Base-by-base conservation (phyloP, 2,888 invertebrate genomes). In the Geotrupes spiniger region DNA sequence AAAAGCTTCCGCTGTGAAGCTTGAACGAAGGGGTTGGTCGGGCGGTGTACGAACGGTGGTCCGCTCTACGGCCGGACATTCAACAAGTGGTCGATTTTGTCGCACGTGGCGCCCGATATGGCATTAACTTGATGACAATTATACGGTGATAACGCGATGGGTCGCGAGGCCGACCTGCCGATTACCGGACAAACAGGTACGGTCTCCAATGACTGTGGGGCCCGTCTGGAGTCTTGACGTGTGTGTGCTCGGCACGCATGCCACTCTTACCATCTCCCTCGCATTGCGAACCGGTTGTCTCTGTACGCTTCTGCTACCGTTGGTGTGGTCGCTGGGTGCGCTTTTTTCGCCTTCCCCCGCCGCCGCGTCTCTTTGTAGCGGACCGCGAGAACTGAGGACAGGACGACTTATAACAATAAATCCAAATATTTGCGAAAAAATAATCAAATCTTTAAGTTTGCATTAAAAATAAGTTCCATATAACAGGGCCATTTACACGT, bases 31-130 rank as follows among this genome's bases (percentile, higher is more conserved):
- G 33, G 33, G 33, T 33, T 14, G 33, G n/a, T n/a, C n/a, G 29
- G 11, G 10, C 29, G 33, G 14, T 12, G 29, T 47, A 42, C 48
- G 36, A 21, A 21, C 33, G 33, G n/a, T n/a, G n/a, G 33, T 14
- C 33, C 33, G 33, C 33, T 9, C 33, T 47, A 42, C 48, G 40
- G 40, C 44, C 43, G 52, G 46, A 54, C 56, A 47, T 57, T 62
- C 65, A 65, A 65, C 65, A 64, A 63, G 64, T 64, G 62, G 62
- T 49, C 49, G 51, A 39, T 40, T 15, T 41, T 46, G 46, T 44
- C 45, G 59, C 63, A 59, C 62, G 63, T 61, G 40, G 16, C 42
- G 59, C 56, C 53, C 53, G 54, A 58, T 56, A 54, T 58, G 58
- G 59, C 59, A 59, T 42, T 36, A 43, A 56, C 58, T 56, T 50